Evolutionary conservation across 2,888 invertebrate genomes (phyloP).

Genomic region (Calliopum simillimum): DNA sequence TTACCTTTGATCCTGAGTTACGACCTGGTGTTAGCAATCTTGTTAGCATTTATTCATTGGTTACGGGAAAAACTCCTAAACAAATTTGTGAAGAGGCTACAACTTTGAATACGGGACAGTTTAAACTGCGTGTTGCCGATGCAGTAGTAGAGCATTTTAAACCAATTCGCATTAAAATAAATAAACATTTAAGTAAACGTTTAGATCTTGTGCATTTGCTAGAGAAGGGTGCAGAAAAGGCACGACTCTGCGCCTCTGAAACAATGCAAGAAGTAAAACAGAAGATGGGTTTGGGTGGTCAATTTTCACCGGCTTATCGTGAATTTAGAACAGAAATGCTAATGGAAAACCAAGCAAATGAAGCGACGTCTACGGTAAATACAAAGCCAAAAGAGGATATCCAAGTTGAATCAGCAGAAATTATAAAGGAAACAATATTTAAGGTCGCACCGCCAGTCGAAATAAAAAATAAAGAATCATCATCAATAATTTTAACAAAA

Average conservation of each 20-base stretch:
- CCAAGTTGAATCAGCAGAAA: constrained; percentile 16
- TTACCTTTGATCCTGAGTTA: constrained; percentile 81
- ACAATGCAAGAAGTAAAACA: constrained; percentile 75
- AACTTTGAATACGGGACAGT: constrained; percentile 80
- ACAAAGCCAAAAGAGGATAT: constrained; percentile 38
- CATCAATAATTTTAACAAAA: not conserved
- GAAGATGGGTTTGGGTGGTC: constrained; percentile 70
- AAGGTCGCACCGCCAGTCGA: too few relatives aligned
- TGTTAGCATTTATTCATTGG: constrained; percentile 82
- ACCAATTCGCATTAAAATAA: constrained; percentile 76
- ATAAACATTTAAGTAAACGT: constrained; percentile 72
- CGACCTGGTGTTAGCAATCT: constrained; percentile 93
- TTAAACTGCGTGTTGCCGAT: constrained; percentile 80
- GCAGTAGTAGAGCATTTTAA: constrained; percentile 76
- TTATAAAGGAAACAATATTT: constrained; percentile 19
- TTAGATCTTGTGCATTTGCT: constrained; percentile 75
- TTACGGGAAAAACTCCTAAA: constrained; percentile 75
- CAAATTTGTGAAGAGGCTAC: constrained; percentile 77
- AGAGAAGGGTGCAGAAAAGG: constrained; percentile 74
- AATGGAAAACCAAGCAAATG: constrained; percentile 3
- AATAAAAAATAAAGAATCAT: too few relatives aligned
- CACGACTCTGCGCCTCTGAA: constrained; percentile 72
- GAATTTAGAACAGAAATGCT: too few relatives aligned
- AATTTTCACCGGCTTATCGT: not conserved
- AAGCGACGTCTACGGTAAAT: constrained; percentile 37